Evolutionary conservation across 2,888 invertebrate species (phyloP).

Genomic region (Dichetophora obliterata): DNA sequence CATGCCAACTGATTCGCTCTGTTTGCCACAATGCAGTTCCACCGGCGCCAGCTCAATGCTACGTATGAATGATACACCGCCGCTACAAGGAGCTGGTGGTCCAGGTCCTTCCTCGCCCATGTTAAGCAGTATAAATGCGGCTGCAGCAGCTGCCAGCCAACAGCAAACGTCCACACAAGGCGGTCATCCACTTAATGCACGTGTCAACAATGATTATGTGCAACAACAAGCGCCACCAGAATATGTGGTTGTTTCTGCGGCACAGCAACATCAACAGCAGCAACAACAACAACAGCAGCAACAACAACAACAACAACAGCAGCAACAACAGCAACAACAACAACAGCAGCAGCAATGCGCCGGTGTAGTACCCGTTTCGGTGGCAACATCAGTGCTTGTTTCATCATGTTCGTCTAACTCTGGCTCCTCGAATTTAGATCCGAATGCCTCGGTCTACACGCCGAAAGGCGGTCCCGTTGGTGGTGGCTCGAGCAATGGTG

Average conservation of each 20-base stretch:
- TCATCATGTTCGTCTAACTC: constrained; percentile 50
- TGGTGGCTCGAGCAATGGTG: constrained; percentile 50
- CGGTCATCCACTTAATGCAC: constrained; percentile 57
- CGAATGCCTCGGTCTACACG: constrained; percentile 92
- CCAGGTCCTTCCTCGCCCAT: constrained; percentile 67
- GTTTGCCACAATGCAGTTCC: constrained; percentile 72
- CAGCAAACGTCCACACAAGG: constrained; percentile 48
- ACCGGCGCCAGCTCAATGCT: constrained; percentile 73
- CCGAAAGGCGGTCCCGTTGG: constrained; percentile 77
- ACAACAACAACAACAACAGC: constrained; percentile 45
- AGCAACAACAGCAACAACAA: constrained; percentile 49
- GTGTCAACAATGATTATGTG: constrained; percentile 53
- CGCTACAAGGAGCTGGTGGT: constrained; percentile 56
- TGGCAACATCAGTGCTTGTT: constrained; percentile 58
- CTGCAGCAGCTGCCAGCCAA: constrained; percentile 40
- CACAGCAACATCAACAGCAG: constrained; percentile 41
- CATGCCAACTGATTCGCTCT: constrained; percentile 78
- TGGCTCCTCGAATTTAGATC: constrained; percentile 78
- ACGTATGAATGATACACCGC: constrained; percentile 72
- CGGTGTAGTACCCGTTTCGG: constrained; percentile 59
- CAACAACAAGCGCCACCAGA: constrained; percentile 54
- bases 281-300: constrained; percentile 48
- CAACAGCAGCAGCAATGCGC: constrained; percentile 51
- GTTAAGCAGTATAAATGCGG: constrained; percentile 62
- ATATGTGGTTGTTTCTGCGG: constrained; percentile 46